Conservation (phyloP, 1,140 invertebrate genomes). For the Cyclargus thomasi region DNA sequence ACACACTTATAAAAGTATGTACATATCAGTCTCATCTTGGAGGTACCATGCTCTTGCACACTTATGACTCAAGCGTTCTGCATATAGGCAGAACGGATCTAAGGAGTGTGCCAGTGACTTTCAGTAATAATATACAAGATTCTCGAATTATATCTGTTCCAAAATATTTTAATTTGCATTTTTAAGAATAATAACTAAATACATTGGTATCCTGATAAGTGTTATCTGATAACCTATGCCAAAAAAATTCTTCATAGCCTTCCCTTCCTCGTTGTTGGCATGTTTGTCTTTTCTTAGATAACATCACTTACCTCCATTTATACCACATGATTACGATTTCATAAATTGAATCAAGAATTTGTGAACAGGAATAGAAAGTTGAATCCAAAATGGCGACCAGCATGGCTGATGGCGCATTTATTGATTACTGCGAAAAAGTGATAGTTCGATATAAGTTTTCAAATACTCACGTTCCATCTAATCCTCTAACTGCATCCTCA, state of each 20-base stretch:
- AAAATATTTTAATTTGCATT: too few species aligned
- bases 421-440: background rate
- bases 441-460: background rate
- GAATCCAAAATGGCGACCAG: slow-evolving; percentile 40
- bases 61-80: slow-evolving; percentile 73
- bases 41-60: slow-evolving; percentile 62
- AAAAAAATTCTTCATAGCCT: too few species aligned
- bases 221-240: too few species aligned
- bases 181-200: too few species aligned
- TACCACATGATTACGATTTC: too few species aligned
- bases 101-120: slow-evolving; percentile 57
- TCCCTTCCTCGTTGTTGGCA: too few species aligned
- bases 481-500: slow-evolving; percentile 94
- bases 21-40: slow-evolving; percentile 61
- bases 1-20: slow-evolving; percentile 30
- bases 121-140: too few species aligned
- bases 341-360: background rate
- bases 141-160: too few species aligned
- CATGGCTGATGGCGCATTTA: slow-evolving; percentile 20
- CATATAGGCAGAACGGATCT: slow-evolving; percentile 69
- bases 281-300: too few species aligned
- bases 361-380: slow-evolving; percentile 14
- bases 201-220: too few species aligned
- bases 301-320: too few species aligned
- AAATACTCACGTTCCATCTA: slow-evolving; percentile 92